Base-by-base conservation (phyloP, 2,888 invertebrate species). In the Rapana venosa region DNA sequence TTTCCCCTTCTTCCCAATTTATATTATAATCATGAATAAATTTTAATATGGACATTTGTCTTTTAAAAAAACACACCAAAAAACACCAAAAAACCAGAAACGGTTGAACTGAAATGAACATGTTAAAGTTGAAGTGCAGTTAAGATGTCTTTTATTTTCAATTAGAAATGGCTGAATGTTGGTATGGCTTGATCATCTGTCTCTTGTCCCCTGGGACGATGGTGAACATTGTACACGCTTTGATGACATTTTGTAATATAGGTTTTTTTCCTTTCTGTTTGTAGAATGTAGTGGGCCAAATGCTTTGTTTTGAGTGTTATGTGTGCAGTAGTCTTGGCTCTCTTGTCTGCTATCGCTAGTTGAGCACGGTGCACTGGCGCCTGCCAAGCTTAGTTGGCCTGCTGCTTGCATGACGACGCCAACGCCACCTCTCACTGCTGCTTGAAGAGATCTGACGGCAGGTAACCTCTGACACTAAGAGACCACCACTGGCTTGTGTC, bases 391-490 rank as follows among this genome's bases (percentile, higher is more conserved):
- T 83, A n/a, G 26, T 47, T 47, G 81, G 26, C 81, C 17, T 47
- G 22, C 81, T 30, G 81, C 81, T 83, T 83, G 81, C 81, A 83
- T 83, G 81, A 83, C 22, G 26, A 83, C 36, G 77, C 77, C 22
- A 35, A 47, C 13, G 47, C 36, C 81, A 83, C 20, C 36, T 83
- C 81, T 83, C 36, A 47, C 81, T 22, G 81, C 81, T 47, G 47
- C 81, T 83, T 83, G 8, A 8, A 22, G 36, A 26, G 26, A 47
- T 47, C 79, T 79, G 36, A 6, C 17, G 5, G 36, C 36, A 47
- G 20, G 26, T 83, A 36, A 26, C 81, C 36, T 11, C 2, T 8
- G 4, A 22, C 81, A 47, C 81, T 83, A 17, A 61, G 6, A 22
- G 81, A 30, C 6, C 81, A 83, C 81, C 26, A 47, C 36, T 83